Evolutionary conservation across 1,140 invertebrate species (phyloP).

Genomic region (Teleogryllus occipitalis): DNA sequence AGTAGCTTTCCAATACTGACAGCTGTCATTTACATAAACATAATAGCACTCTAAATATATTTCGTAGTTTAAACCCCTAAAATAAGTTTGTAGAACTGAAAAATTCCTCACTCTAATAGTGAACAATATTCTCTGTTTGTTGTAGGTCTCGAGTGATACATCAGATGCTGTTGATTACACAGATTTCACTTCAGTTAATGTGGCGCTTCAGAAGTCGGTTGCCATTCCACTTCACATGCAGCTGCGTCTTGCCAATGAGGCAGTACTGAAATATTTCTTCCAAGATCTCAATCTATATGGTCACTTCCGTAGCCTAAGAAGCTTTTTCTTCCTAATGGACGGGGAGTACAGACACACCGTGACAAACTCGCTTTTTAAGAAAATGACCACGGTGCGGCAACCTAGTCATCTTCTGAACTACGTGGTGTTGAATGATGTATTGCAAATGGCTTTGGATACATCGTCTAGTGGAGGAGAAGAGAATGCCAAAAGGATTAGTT

Average conservation of each 20-base stretch:
- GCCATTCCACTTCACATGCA: conserved; percentile 12
- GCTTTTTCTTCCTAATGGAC: conserved; percentile 67
- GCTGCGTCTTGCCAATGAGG: background rate
- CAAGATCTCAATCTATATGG: conserved; percentile 54
- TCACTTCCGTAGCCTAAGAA: conserved; percentile 58
- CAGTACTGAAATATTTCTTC: background rate
- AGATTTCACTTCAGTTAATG: conserved; percentile 12
- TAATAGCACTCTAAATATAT: too few relatives aligned
- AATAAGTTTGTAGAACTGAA: too few relatives aligned
- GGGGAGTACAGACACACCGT: conserved; percentile 64
- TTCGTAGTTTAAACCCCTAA: too few relatives aligned
- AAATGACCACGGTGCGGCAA: conserved; percentile 48
- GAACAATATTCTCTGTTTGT: too few relatives aligned
- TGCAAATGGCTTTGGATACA: conserved; percentile 50
- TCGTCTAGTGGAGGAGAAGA: conserved; percentile 22
- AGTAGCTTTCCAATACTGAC: too few relatives aligned
- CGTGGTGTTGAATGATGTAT: conserved; percentile 52
- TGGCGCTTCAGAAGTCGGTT: conserved; percentile 13
- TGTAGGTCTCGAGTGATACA: too few relatives aligned
- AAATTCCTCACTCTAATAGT: too few relatives aligned
- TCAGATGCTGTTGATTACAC: background rate
- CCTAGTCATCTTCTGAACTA: conserved; percentile 60
- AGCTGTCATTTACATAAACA: too few relatives aligned
- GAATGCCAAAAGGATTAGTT: too few relatives aligned
- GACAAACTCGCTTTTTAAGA: conserved; percentile 53